Evolutionary conservation across 2,113 vertebrate species (phyloP).

Genomic region (Chionis minor): DNA sequence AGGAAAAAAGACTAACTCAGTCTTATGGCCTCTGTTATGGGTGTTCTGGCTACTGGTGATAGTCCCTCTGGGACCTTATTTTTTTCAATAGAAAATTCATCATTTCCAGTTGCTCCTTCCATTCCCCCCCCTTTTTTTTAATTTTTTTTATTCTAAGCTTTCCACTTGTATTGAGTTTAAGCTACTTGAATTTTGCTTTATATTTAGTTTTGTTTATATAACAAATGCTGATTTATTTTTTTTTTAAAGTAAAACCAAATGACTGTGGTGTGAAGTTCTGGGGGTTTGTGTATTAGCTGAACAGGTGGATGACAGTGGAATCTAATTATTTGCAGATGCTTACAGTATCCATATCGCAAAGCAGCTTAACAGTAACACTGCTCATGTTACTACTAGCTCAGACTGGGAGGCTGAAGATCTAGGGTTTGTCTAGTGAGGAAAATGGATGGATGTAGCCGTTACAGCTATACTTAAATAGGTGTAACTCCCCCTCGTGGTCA

Average conservation of each 20-base stretch:
- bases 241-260: background rate
- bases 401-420: background rate
- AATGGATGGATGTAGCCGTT: background rate
- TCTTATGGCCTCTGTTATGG: background rate
- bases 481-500: background rate
- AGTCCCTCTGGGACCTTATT: background rate
- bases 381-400: background rate
- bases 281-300: background rate
- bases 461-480: background rate
- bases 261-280: background rate
- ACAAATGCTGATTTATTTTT: background rate
- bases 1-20: background rate
- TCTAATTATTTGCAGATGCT: background rate
- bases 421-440: background rate
- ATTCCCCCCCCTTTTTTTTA: background rate
- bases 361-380: background rate
- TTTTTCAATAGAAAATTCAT: background rate
- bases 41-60: background rate
- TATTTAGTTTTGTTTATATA: conserved; percentile 2
- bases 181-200: background rate
- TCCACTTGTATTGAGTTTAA: background rate
- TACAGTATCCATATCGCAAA: background rate
- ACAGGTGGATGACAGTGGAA: background rate
- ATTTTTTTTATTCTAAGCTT: background rate
- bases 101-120: background rate